Evolutionary conservation across 2,797 vertebrate species (phyloP).

Genomic region (Loriculus beryllinus): DNA sequence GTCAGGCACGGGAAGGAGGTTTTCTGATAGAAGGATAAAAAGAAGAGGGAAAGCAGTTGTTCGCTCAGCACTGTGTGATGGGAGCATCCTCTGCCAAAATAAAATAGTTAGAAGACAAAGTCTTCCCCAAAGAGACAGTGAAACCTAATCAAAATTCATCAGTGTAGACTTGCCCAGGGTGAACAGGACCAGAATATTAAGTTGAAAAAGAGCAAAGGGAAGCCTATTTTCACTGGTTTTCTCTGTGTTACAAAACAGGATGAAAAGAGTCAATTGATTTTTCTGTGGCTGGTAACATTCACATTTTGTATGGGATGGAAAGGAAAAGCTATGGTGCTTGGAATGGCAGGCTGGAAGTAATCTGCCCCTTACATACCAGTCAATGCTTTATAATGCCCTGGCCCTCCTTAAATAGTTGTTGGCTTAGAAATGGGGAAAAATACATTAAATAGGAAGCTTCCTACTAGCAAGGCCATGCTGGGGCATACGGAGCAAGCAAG

Average conservation of each 20-base stretch:
- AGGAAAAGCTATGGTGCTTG: background rate
- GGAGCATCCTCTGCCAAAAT: background rate
- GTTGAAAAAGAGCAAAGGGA: background rate
- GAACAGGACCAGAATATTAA: slow-evolving; percentile 24
- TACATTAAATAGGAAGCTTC: background rate
- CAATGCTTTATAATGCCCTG: background rate
- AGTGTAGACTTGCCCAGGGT: background rate
- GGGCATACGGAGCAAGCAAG: background rate
- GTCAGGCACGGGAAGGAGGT: background rate
- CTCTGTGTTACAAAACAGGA: background rate
- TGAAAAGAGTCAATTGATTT: background rate
- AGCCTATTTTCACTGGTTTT: background rate
- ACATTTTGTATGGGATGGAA: background rate
- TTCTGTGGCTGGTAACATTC: background rate
- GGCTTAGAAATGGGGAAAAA: background rate
- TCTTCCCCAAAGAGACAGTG: slow-evolving; percentile 1
- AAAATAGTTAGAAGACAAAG: slow-evolving; percentile 1
- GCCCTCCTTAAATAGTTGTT: background rate
- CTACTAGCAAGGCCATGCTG: background rate
- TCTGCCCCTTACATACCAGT: background rate
- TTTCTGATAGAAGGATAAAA: background rate
- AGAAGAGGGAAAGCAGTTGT: background rate
- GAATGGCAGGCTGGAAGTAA: background rate
- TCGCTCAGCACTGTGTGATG: background rate
- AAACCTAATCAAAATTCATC: slow-evolving; percentile 26